A percentile compares a stretch with the other conserved stretches of the same genome.
Evolutionary conservation across 2,888 invertebrate genomes (phyloP).

Genomic region (Herminia tarsipennalis): DNA sequence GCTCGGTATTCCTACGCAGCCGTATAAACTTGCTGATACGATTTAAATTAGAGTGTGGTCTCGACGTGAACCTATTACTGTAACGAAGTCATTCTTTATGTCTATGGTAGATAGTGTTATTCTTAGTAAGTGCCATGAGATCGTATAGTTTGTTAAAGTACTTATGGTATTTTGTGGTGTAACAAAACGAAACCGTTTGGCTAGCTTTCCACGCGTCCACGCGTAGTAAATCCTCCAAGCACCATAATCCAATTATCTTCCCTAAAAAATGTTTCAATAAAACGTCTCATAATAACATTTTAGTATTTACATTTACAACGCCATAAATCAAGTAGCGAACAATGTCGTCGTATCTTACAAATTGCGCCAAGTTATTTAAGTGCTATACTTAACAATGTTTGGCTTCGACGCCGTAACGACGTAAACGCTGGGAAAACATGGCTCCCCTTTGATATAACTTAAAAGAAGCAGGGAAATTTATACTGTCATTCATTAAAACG

Average conservation of each 20-base stretch:
- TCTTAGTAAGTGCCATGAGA: too few relatives aligned
- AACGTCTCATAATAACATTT: slow-evolving; percentile 8
- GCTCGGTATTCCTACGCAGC: too few relatives aligned
- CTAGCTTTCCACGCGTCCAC: too few relatives aligned
- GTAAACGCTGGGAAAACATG: slow-evolving; percentile 60
- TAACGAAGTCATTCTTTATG: too few relatives aligned
- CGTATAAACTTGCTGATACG: too few relatives aligned
- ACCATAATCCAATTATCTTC: slow-evolving; percentile 2
- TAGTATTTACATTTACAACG: slow-evolving; percentile 32
- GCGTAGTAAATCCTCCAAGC: too few relatives aligned
- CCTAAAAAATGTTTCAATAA: slow-evolving; percentile 7
- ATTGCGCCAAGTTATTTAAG: slow-evolving; percentile 48
- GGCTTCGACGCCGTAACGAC: slow-evolving; percentile 58
- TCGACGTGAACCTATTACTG: too few relatives aligned
- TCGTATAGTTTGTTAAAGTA: too few relatives aligned
- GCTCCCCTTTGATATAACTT: slow-evolving; percentile 59
- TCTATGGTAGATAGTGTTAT: too few relatives aligned
- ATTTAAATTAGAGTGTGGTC: too few relatives aligned
- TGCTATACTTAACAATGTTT: slow-evolving; percentile 69
- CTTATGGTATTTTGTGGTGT: too few relatives aligned
- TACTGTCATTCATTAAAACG: slow-evolving; percentile 49
- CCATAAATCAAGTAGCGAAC: slow-evolving; percentile 27
- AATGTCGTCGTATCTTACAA: slow-evolving; percentile 27
- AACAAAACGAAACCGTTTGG: neutral
- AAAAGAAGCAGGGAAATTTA: slow-evolving; percentile 49